Percentiles rank a stretch among this genome's conserved stretches.
Conservation (phyloP, 2,797 vertebrate genomes). For the Micrastur ruficollis region DNA sequence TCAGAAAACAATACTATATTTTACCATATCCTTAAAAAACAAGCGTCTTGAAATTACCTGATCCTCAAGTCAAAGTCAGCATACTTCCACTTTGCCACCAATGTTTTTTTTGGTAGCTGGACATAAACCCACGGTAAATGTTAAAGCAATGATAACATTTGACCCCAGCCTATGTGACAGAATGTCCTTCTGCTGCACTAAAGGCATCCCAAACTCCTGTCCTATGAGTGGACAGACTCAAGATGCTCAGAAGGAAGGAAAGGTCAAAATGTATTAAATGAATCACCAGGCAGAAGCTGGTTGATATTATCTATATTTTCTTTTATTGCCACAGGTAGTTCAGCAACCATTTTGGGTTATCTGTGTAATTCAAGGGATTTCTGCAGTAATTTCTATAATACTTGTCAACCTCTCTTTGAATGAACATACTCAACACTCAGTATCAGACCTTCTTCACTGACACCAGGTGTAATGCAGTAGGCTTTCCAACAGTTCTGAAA, state of each 20-base stretch:
- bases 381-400: not conserved
- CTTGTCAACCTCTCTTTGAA: not conserved
- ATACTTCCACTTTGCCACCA: not conserved
- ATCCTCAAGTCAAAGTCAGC: not conserved
- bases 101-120: not conserved
- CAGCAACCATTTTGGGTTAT: not conserved
- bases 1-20: not conserved
- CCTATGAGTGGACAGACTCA: not conserved
- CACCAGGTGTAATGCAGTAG: not conserved
- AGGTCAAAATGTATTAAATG: not conserved
- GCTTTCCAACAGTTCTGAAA: not conserved
- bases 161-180: not conserved
- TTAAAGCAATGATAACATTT: not conserved
- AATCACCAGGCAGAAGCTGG: not conserved
- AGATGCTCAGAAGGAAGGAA: not conserved
- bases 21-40: not conserved
- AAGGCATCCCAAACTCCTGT: not conserved
- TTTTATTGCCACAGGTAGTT: not conserved
- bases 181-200: not conserved
- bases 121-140: not conserved
- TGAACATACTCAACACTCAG: not conserved
- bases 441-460: not conserved
- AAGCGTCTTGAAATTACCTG: not conserved
- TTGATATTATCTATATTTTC: not conserved
- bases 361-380: not conserved